Base-by-base conservation (phyloP, 2,113 vertebrate genomes). In the Nerophis ophidion region DNA sequence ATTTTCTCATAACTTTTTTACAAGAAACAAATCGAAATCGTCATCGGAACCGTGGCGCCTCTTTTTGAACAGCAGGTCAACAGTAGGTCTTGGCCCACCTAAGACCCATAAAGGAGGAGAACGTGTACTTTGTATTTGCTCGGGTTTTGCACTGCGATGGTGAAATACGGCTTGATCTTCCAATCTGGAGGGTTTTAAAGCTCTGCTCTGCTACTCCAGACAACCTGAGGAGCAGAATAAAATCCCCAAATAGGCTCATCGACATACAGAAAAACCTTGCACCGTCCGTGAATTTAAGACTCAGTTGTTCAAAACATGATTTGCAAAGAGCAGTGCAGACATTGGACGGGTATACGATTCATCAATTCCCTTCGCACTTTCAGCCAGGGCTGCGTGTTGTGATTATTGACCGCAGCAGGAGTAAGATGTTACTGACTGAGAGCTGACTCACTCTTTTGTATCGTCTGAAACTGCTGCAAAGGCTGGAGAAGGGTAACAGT, bases 101-200 rank as follows among this genome's bases (percentile, higher is more conserved):
- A 80, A 84, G 61, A 82, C 45, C 59, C 72, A 64, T 40, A 69
- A 65, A 55, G 16, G 19, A 34, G 46, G 48, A 48, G 45, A 61
- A 66, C 65, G 54, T 65, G 49, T 74, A 63, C 70, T 63, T 79
- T 83, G 83, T 87, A 81, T 85, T 84, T 84, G 76, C 65, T 65
- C 48, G 65, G 68, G 71, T 49, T 63, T 81, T 71, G 67, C 77
- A 66, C 81, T 68, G 71, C 80, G 79, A 69, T 79, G 75, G 68
- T 44, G 72, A 70, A 84, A 79, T 73, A 76, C 77, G 71, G 83
- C 78, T 85, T 87, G 79, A 86, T 87, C 82, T 80, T 62, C 38
- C 60, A 68, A 72, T 74, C 63, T 59, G 73, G 62, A 53, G 68
- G 68, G 69, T 63, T 66, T 64, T 62, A 66, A 71, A 78, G 84